These are phyloP conservation scores for Channa argus DNA, from an alignment of 2,113 vertebrate species.

Conservation along the genomic window DNA sequence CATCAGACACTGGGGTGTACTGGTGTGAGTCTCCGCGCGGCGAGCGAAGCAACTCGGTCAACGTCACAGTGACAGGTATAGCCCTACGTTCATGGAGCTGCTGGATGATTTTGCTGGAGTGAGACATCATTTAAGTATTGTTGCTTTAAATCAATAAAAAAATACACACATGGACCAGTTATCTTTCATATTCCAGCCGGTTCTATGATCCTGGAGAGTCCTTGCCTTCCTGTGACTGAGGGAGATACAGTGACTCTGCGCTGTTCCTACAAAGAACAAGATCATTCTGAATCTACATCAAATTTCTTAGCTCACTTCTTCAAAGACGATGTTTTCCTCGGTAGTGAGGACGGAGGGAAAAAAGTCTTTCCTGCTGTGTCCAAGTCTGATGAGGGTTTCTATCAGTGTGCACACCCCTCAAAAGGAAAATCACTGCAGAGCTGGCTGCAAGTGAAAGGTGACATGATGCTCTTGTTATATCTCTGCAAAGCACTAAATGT, in stretches of 20 bases:
- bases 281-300: fast-evolving
- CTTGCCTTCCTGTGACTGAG: slow-evolving; percentile 4
- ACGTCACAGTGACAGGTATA: slow-evolving; percentile 12
- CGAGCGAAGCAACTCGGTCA: slow-evolving; percentile 5
- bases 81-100: no score
- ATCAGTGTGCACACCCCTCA: slow-evolving; percentile 15
- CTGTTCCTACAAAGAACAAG: slow-evolving; percentile 5
- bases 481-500: no score
- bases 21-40: slow-evolving; percentile 35
- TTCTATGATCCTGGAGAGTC: slow-evolving; percentile 36
- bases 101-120: no score
- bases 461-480: no score
- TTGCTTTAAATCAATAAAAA: no score
- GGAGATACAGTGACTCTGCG: neutral
- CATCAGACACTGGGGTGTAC: slow-evolving; percentile 11
- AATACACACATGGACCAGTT: neutral
- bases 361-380: fast-evolving
- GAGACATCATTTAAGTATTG: no score
- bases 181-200: neutral
- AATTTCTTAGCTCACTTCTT: neutral
- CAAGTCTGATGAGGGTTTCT: neutral
- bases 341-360: fast-evolving
- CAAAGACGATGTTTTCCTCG: neutral
- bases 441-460: neutral
- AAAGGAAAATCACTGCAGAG: neutral